Base-by-base conservation (phyloP, 2,113 vertebrate species). In the Drymodes brunneopygia region DNA sequence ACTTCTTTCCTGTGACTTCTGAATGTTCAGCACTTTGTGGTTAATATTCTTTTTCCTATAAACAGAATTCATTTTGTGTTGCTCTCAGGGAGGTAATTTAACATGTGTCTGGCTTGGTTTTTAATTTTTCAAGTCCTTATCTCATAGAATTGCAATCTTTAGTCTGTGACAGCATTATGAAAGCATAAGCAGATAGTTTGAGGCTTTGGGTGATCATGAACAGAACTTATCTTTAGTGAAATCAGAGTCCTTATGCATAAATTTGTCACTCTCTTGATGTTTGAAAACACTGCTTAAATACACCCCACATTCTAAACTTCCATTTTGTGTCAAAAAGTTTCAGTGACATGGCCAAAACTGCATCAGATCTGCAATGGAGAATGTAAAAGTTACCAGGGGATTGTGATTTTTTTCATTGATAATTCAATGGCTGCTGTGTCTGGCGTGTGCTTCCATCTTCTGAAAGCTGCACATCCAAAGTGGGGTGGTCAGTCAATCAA, bases 401-500 rank as follows among this genome's bases (percentile, higher is more conserved):
- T 36, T 22, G 28, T 70, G 58, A 58, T 85, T 48, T 78, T 78
- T 81, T 90, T 62, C 51, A 66, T 18, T 54, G 61, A 4, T 70
- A 88, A 77, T 64, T 88, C 80, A 69, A 0, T 50, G 65, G 22
- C 57, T 79, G n/a, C 61, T 15, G 9, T 2, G 3, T 44, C 65
- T 86, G 51, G 0, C 3, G 2, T 71, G 40, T 50, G 35, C 60
- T 90, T 90, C 79, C 33, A 23, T 78, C 89, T 84, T 67, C 51
- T 74, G 88, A 53, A 78, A 85, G 58, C 38, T 69, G 60, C 22
- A 88, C 80, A 65, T 92, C 83, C 89, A 50, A 22, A 80, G 60
- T 83, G 74, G 87, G 64, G 14, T 77, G 82, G 89, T 93, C 94
- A 90, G 86, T 95, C 91, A 82, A 23, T 96, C 89, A 97, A 86